Evolutionary conservation across 2,888 invertebrate genomes (phyloP).

Genomic region (Keiferia lycopersicella): DNA sequence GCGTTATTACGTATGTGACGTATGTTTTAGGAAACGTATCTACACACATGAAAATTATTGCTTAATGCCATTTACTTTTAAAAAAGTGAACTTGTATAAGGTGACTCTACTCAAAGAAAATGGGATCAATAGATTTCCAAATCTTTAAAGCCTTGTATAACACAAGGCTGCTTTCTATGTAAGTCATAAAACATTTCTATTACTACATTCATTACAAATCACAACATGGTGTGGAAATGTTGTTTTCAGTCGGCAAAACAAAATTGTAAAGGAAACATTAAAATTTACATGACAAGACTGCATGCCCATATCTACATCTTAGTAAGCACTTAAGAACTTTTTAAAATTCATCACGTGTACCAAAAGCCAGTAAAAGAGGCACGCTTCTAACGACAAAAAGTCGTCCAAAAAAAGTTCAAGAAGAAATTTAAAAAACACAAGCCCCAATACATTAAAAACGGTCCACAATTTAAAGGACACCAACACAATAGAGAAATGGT

Average conservation of each 20-base stretch:
- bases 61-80: no score
- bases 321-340: conserved; percentile 49
- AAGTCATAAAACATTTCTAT: background rate
- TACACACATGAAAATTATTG: no score
- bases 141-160: no score
- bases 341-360: conserved; percentile 76
- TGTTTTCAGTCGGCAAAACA: conserved; percentile 46
- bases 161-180: background rate
- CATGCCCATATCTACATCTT: conserved; percentile 60
- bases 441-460: conserved; percentile 67
- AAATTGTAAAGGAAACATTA: conserved; percentile 48
- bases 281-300: conserved; percentile 68
- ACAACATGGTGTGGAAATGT: conserved; percentile 6
- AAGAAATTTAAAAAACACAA: conserved; percentile 53
- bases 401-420: conserved; percentile 49
- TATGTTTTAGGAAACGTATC: background rate
- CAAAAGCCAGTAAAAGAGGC: conserved; percentile 59
- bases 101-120: no score
- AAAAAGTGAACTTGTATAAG: no score
- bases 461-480: conserved; percentile 61
- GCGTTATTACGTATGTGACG: background rate
- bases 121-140: no score
- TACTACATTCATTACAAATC: background rate
- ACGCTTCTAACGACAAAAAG: conserved; percentile 59
- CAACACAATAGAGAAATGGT: conserved; percentile 64